Evolutionary conservation across 2,888 invertebrate species (phyloP).

Genomic region (Encarsia formosa): DNA sequence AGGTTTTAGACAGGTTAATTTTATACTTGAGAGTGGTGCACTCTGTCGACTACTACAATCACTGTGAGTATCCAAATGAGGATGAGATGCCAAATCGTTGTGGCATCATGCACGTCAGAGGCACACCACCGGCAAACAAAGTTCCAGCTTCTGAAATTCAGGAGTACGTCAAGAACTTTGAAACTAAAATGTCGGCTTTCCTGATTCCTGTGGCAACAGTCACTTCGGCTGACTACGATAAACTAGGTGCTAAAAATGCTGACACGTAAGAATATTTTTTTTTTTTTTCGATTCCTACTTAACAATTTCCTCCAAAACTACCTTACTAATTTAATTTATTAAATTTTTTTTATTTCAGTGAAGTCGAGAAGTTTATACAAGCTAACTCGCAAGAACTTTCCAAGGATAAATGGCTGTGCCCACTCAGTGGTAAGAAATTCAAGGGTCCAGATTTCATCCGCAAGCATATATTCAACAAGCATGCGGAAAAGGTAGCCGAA

Average conservation of each 20-base stretch:
- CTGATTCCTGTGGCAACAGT: constrained; percentile 73
- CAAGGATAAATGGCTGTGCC: constrained; percentile 98
- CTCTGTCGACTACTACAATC: constrained; percentile 98
- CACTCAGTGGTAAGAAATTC: constrained; percentile 97
- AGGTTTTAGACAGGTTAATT: constrained; percentile 72
- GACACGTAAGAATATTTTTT: constrained; percentile 51
- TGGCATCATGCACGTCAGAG: constrained; percentile 96
- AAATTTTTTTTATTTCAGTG: constrained; percentile 45
- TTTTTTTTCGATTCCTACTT: background rate
- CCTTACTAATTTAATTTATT: background rate
- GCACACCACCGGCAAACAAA: constrained; percentile 79
- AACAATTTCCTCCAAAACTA: background rate
- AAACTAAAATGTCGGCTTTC: constrained; percentile 87
- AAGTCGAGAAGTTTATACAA: constrained; percentile 91
- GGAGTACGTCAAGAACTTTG: constrained; percentile 76
- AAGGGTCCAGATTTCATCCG: constrained; percentile 98
- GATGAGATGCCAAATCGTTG: constrained; percentile 99
- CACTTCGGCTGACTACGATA: constrained; percentile 71
- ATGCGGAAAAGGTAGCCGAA: constrained; percentile 93
- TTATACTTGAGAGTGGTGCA: constrained; percentile 94
- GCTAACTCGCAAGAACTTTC: constrained; percentile 95
- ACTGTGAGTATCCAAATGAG: constrained; percentile 97
- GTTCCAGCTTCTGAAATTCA: constrained; percentile 69
- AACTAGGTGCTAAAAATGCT: constrained; percentile 77
- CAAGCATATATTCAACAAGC: constrained; percentile 98